phyloP scores from a whole-genome alignment of 2,888 invertebrate species.

The Lasioglossum figueresi region DNA sequence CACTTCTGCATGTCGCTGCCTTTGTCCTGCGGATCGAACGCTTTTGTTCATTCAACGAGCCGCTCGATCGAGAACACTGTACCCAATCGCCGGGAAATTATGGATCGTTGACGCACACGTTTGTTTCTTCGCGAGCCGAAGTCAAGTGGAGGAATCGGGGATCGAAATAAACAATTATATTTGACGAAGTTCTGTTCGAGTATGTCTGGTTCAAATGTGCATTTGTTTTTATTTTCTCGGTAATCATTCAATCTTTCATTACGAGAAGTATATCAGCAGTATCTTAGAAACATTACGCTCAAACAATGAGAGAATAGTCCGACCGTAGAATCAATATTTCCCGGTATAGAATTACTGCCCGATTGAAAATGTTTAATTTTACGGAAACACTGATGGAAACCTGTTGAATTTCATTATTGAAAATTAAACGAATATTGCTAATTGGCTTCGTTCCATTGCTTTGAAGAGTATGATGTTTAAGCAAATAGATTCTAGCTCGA shows the following conservation, averaged over 20 bases:
- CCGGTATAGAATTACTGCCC: neutral
- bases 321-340: neutral
- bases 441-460: neutral
- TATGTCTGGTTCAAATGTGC: neutral
- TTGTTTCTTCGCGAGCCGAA: neutral
- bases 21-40: neutral
- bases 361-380: neutral
- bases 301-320: neutral
- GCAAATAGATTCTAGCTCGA: neutral
- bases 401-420: neutral
- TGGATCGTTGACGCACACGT: constrained; percentile 10
- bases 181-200: neutral
- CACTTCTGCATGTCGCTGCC: neutral
- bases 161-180: neutral
- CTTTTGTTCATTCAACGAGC: constrained; percentile 13
- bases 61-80: constrained; percentile 24
- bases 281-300: neutral
- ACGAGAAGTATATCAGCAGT: neutral
- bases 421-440: neutral
- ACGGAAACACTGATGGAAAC: neutral
- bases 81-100: constrained; percentile 43
- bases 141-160: neutral
- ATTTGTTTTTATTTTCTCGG: neutral
- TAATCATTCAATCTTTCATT: neutral
- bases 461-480: neutral